phyloP scores from a whole-genome alignment of 2,888 invertebrate species.

The Muscina levida region DNA sequence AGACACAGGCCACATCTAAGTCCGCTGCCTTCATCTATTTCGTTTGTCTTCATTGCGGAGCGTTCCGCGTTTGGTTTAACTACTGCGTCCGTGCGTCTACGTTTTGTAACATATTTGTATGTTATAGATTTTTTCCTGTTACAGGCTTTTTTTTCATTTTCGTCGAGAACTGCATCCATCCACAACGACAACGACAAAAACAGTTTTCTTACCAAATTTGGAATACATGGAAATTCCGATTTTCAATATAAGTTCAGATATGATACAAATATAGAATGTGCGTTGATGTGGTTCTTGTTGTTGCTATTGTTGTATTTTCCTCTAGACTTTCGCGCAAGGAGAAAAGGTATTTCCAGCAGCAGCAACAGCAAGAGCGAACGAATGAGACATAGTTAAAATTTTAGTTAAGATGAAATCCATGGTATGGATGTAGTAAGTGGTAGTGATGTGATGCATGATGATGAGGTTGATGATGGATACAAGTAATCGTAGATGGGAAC shows the following conservation, averaged over 20 bases:
- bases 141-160: not conserved
- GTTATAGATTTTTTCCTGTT: constrained; percentile 30
- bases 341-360: constrained; percentile 20
- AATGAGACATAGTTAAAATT: constrained; percentile 25
- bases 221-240: constrained; percentile 77
- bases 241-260: constrained; percentile 65
- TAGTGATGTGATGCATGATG: not conserved
- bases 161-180: not conserved
- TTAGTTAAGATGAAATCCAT: constrained; percentile 20
- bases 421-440: not conserved
- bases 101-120: constrained; percentile 24
- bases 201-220: constrained; percentile 75
- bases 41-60: not conserved
- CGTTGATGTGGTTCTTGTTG: not conserved
- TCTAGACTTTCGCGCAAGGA: constrained; percentile 25
- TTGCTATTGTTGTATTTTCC: not conserved
- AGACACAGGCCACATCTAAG: not conserved
- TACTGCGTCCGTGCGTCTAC: not conserved
- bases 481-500: not conserved
- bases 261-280: constrained; percentile 65
- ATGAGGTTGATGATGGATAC: constrained; percentile 10
- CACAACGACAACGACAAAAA: constrained; percentile 67
- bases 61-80: constrained; percentile 1
- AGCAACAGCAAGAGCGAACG: not conserved
- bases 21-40: not conserved